phyloP scores from a whole-genome alignment of 2,113 vertebrate genomes.

The Python bivittatus region DNA sequence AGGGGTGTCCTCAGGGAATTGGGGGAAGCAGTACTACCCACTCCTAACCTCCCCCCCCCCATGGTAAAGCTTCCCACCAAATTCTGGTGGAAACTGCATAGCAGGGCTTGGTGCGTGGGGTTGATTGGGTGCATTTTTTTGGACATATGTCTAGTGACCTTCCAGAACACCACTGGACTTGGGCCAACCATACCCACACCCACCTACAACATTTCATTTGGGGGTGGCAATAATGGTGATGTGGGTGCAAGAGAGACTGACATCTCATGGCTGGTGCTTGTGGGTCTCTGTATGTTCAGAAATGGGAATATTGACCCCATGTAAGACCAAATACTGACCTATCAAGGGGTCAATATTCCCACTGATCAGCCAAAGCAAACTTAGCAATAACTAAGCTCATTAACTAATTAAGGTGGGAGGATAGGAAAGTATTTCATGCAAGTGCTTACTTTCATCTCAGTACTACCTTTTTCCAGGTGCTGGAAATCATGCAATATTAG shows the following conservation, averaged over 20 bases:
- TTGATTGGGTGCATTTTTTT: background rate
- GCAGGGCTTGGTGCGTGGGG: background rate
- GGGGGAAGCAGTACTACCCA: background rate
- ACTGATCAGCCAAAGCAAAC: background rate
- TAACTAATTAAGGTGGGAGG: background rate
- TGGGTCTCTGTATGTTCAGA: background rate
- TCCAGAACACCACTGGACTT: background rate
- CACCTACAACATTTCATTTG: background rate
- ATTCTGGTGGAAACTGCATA: background rate
- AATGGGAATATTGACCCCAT: background rate
- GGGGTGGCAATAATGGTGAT: background rate
- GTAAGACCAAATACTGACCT: background rate
- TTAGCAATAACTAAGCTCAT: background rate
- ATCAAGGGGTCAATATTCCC: background rate
- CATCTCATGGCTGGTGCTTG: background rate
- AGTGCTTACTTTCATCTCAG: background rate
- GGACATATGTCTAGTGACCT: background rate
- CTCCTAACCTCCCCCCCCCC: background rate
- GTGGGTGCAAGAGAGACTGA: background rate
- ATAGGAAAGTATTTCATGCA: background rate
- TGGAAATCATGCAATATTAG: background rate
- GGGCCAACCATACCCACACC: background rate
- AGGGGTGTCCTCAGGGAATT: background rate
- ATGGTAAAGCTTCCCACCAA: background rate
- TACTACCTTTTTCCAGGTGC: background rate